Base-by-base conservation (phyloP, 2,797 vertebrate genomes). In the Ceyx erithaca region DNA sequence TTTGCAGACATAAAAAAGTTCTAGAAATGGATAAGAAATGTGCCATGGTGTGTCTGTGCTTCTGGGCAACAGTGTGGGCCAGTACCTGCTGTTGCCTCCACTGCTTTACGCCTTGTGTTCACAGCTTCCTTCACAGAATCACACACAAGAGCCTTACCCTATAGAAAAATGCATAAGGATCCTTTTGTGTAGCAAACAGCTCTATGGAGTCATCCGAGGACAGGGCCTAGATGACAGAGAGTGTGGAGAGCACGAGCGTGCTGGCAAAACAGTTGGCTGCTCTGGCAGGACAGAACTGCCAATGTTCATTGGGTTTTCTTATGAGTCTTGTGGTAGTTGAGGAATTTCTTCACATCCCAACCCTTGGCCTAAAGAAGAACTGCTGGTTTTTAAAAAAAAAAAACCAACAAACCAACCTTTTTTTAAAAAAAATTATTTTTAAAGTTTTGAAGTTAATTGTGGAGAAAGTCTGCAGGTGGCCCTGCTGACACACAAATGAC, bases 391-490 rank as follows among this genome's bases (percentile, higher is more conserved):
- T 11, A 12, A 35, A 37, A 37, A 37, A 40, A 40, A 40, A 14
- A 40, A 37, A 37, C 5, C 14, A 40, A 40, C 37, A 40, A 40
- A 14, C 37, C 37, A 40, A 40, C 37, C 37, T 40, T 40, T 40
- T 37, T 40, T 40, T 40, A 33, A 33, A 33, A 33, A 33, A 40
- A 40, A 14, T 40, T 40, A 40, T 40, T 40, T 40, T 40, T 40
- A 40, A 40, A 40, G 46, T 22, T 81, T 64, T 61, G 7, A 14
- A 43, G 37, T 23, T 66, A 37, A 33, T 41, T 64, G 72, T 54
- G 59, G 52, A 73, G 43, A 57, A 67, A 66, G 40, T 90, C 89
- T 93, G 80, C 81, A 96, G 93, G 81, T 95, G 95, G 90, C 93
- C 91, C 81, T 94, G 79, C 63, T 82, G 66, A 64, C 55, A 80